phyloP scores from a whole-genome alignment of 2,113 vertebrate species.

The Zeus faber region DNA sequence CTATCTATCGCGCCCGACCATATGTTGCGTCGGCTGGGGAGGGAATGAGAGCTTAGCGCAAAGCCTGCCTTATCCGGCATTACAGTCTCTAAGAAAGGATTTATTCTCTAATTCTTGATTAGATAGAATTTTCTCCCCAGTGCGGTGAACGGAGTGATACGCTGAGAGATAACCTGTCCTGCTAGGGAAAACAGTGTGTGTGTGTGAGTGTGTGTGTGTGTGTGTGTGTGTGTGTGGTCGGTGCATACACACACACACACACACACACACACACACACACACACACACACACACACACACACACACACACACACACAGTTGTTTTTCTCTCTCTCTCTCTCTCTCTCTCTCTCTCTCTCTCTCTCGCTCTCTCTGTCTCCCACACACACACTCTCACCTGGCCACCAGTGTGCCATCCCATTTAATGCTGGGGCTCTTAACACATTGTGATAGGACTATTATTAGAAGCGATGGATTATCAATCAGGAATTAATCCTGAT shows the following conservation, averaged over 20 bases:
- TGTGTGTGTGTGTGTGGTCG: too few species aligned
- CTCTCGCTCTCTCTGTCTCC: background rate
- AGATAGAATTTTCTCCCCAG: conserved; percentile 74
- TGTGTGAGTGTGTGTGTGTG: too few species aligned
- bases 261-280: too few species aligned
- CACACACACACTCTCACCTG: conserved; percentile 11
- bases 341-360: background rate
- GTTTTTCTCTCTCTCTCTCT: too few species aligned
- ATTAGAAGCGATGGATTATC: conserved; percentile 69
- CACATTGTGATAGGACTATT: conserved; percentile 55
- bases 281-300: background rate
- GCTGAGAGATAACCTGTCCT: conserved; percentile 57
- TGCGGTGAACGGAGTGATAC: conserved; percentile 53
- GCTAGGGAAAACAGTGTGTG: too few species aligned
- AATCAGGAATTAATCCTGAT: conserved; percentile 68
- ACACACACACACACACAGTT: too few species aligned
- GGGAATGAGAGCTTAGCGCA: conserved; percentile 68
- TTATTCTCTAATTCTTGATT: conserved; percentile 82
- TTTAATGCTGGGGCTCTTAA: conserved; percentile 52
- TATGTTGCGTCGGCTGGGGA: conserved; percentile 71
- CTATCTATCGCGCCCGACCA: conserved; percentile 68
- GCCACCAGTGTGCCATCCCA: conserved; percentile 35
- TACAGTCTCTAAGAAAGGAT: conserved; percentile 81
- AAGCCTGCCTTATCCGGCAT: conserved; percentile 81
- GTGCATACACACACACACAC: too few species aligned